Base-by-base conservation (phyloP, 2,888 invertebrate genomes). In the Nephrocerus scutellatus region DNA sequence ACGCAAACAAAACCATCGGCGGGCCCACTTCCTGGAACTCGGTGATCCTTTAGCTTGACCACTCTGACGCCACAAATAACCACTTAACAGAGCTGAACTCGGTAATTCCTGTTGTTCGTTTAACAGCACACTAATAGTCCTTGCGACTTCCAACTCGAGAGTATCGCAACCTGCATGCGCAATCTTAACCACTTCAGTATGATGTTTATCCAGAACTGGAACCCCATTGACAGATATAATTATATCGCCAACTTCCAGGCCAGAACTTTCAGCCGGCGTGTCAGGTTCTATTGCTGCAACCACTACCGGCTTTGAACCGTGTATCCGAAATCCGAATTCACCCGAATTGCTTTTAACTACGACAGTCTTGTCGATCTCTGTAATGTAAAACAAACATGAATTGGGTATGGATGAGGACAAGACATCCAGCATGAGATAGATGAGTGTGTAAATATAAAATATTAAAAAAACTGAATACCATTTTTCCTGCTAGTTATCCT, bases 251-350 rank as follows among this genome's bases (percentile, higher is more conserved):
- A 93, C 88, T 73, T 90, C 88, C 36, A 95, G 71, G 0, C 93
- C 93, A 5, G 88, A 90, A 38, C 79, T 82, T 68, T 92, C 92
- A 0, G 95, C 93, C 0, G 93, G 90, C 2, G 93, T 93, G 51
- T 88, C 90, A 22, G 87, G 84, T 70, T 93, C 93, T 51, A 95
- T 91, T 14, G 90, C 90, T 4, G 93, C 92, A 19, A 95, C 91
- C 10, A 93, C 90, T n/a, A 93, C 92, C 2, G 95, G 95, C 58
- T 89, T 87, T 41, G 90, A 89, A 18, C 93, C 93, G 56, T 93
- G 90, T 59, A 96, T 92, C 44, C 95, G 80, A 67, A 96, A 92
- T 10, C 93, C 93, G 63, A 92, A 95, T 62, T 92, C 93, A 23
- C 88, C 88, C 16, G 83, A 80, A 53, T 85, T 84, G 35, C 87